A percentile compares a stretch with the other conserved stretches of the same genome.
Evolutionary conservation across 2,888 invertebrate species (phyloP).

Genomic region (Pristionchus arcanus): DNA sequence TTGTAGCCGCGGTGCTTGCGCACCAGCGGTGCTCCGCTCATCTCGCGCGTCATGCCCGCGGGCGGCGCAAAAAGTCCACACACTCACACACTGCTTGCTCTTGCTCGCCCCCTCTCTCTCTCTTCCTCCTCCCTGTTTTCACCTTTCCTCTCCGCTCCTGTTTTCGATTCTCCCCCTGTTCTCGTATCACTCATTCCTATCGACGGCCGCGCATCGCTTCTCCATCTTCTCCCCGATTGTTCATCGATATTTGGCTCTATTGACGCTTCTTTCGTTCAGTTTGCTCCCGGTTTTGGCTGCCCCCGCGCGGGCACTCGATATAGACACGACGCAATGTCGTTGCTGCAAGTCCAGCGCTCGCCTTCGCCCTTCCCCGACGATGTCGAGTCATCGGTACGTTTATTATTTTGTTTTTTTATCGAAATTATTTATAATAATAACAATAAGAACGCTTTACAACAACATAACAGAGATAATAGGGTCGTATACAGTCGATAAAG

Average conservation of each 20-base stretch:
- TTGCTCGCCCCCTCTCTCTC: neutral
- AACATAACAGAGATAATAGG: no score
- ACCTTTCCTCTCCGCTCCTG: conserved; percentile 14
- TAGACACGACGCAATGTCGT: conserved; percentile 62
- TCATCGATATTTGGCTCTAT: neutral
- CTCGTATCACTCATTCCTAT: conserved; percentile 47
- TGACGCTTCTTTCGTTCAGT: neutral
- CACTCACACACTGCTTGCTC: conserved; percentile 28
- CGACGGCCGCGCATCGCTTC: neutral
- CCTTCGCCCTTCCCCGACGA: conserved; percentile 69
- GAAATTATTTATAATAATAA: no score
- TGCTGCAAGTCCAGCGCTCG: conserved; percentile 71
- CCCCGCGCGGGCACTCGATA: neutral
- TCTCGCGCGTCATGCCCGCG: conserved; percentile 17
- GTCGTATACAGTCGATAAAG: neutral
- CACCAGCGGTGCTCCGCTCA: neutral
- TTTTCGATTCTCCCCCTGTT: conserved; percentile 36
- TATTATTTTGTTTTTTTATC: neutral
- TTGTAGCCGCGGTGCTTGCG: conserved; percentile 35
- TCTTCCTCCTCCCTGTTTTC: conserved; percentile 1
- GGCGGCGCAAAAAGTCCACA: conserved; percentile 5
- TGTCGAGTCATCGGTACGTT: conserved; percentile 60
- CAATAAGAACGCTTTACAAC: no score
- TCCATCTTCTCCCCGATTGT: neutral
- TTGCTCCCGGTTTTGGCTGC: conserved; percentile 35